Conservation (phyloP, 64 coral and sea anemone species). For the Montipora foliosa region DNA sequence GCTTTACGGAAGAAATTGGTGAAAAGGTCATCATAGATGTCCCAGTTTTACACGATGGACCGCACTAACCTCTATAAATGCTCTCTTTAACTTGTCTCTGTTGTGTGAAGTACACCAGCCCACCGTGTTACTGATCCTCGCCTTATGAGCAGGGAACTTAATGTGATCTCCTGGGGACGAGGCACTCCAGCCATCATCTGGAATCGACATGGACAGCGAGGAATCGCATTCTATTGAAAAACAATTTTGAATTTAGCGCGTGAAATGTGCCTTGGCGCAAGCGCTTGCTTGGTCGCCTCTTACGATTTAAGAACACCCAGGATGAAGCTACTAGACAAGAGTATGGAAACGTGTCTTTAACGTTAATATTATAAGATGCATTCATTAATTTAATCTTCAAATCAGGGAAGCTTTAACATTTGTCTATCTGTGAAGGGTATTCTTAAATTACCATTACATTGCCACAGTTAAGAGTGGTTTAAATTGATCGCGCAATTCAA, state of each 20-base stretch:
- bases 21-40: not conserved
- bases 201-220: slow-evolving; percentile 70
- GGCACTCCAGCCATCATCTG: slow-evolving; percentile 63
- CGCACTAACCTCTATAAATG: slow-evolving; percentile 44
- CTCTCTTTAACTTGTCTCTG: slow-evolving; percentile 51
- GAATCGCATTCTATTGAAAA: slow-evolving; percentile 53
- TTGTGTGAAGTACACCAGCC: slow-evolving; percentile 74
- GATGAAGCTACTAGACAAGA: no score
- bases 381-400: no score
- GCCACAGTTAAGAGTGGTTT: no score
- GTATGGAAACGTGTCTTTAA: no score
- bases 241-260: not conserved
- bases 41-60: not conserved
- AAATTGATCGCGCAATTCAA: no score
- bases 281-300: not conserved
- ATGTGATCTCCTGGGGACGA: slow-evolving; percentile 66
- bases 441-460: no score
- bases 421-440: no score
- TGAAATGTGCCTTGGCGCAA: no score
- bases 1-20: not conserved
- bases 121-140: slow-evolving; percentile 28
- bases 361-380: no score
- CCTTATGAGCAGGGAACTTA: slow-evolving; percentile 58
- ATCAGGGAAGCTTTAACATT: no score
- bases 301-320: no score